Conservation (phyloP, 2,113 vertebrate genomes). For the Synchiropus splendidus region DNA sequence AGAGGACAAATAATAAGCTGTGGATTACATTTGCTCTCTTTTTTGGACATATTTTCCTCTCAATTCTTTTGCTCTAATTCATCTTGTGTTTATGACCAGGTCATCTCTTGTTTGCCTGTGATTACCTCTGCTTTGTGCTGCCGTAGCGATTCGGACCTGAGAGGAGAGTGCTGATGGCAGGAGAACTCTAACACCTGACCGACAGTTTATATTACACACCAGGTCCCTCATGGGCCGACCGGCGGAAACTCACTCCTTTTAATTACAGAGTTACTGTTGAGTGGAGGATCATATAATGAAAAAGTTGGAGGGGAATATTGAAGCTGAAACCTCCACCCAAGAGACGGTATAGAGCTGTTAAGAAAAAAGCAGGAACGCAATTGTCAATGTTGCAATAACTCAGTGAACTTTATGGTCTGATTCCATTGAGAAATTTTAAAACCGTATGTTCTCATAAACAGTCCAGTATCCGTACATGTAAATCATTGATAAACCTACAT, state of each 20-base stretch:
- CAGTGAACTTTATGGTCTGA: too few species aligned
- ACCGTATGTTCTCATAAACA: too few species aligned
- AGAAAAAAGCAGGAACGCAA: too few species aligned
- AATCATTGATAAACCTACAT: too few species aligned
- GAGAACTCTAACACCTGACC: slow-evolving; percentile 33
- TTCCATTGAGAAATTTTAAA: too few species aligned
- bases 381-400: too few species aligned
- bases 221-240: slow-evolving; percentile 35
- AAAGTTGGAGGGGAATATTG: slow-evolving; percentile 1
- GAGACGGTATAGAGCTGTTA: too few species aligned
- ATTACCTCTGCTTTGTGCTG: slow-evolving; percentile 42
- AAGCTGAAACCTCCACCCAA: too few species aligned
- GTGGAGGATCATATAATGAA: slow-evolving; percentile 1
- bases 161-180: slow-evolving; percentile 49
- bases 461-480: too few species aligned
- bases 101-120: slow-evolving; percentile 29
- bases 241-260: slow-evolving; percentile 32
- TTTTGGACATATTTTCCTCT: slow-evolving; percentile 25
- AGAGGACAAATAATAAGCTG: too few species aligned
- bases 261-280: slow-evolving; percentile 37
- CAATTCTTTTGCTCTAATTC: neutral
- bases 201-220: slow-evolving; percentile 37
- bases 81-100: too few species aligned
- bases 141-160: slow-evolving; percentile 36
- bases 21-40: too few species aligned